Evolutionary conservation across 1,140 invertebrate species (phyloP), one percentile per base, ranked within the genome.

Genomic region (Trinorchestia longiramus): DNA sequence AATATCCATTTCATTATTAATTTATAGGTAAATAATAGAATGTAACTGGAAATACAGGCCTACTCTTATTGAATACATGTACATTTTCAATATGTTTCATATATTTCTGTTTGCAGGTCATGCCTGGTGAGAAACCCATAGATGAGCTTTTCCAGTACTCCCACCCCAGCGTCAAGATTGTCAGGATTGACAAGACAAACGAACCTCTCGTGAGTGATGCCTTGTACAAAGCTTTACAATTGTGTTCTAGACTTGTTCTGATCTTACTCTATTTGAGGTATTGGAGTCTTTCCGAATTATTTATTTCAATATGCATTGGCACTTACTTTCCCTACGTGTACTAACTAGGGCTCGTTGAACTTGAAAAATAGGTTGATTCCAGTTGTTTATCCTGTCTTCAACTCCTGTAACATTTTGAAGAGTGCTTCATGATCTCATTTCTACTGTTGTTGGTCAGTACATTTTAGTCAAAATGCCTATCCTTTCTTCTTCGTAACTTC

Each of bases 121-220:
- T 96, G 88, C 96, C 97, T 45, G 97, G 97, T 87, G 97, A 97
- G 95, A 97, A 97, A 87, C 96, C 97, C 62, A 97, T 97, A 43
- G 97, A 97, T 96, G 97, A 97, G 42, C 97, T 97, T 28, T 97
- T 97, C 57, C 97, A 98, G 95, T 98, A 97, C 96, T 97, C 97
- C 95, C 98, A 98, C 97, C 98, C 99, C 97, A 99, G 99, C 97
- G 99, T 99, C 96, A 99, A 99, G 96, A 99, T 99, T 97, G 99
- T 99, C 96, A 98, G 99, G 97, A 99, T 99, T 97, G 99, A 99
- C 97, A 99, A 99, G 97, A 99, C 99, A 95, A 99, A 99, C 97
- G 99, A 99, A 97, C 99, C 99, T 94, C 97, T 99, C 97, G 99
- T 98, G 97, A 97, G 97, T 97, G 88, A 41, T 15, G 41, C n/a